A percentile compares a stretch with the other conserved stretches of the same genome.
These are phyloP conservation scores for Argyrosomus regius DNA, from an alignment of 2,797 vertebrate species.

Conservation along the genomic window DNA sequence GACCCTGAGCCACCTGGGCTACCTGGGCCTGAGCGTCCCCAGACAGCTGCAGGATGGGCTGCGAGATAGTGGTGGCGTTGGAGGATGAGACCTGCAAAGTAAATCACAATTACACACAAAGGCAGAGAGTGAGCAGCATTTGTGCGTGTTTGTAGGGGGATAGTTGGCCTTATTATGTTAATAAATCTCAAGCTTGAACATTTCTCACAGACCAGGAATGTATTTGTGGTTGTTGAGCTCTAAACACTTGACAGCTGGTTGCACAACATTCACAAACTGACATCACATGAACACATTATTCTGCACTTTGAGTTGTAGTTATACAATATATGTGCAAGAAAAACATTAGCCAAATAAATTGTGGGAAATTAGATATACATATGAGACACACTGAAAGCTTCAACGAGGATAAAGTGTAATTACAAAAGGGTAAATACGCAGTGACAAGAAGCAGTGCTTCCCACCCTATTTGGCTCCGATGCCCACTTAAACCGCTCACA, in stretches of 20 bases:
- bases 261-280: conserved; percentile 2
- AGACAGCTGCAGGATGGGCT: conserved; percentile 90
- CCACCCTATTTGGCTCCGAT: neutral
- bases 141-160: no score
- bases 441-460: neutral
- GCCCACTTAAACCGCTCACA: no score
- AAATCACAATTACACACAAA: neutral
- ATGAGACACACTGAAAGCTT: neutral
- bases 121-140: neutral
- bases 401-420: neutral
- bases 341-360: neutral
- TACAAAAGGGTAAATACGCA: neutral
- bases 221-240: neutral
- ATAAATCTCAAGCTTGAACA: neutral
- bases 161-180: neutral
- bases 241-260: neutral
- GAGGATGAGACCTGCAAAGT: conserved; percentile 91
- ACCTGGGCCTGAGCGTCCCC: conserved; percentile 89
- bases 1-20: conserved; percentile 91
- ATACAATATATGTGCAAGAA: neutral
- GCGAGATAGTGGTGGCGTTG: conserved; percentile 90
- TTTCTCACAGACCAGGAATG: neutral
- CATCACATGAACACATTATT: neutral
- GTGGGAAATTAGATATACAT: neutral
- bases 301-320: neutral